A percentile compares a stretch with the other conserved stretches of the same genome.
Evolutionary conservation across 2,113 vertebrate species (phyloP).

Genomic region (Salminus brasiliensis): DNA sequence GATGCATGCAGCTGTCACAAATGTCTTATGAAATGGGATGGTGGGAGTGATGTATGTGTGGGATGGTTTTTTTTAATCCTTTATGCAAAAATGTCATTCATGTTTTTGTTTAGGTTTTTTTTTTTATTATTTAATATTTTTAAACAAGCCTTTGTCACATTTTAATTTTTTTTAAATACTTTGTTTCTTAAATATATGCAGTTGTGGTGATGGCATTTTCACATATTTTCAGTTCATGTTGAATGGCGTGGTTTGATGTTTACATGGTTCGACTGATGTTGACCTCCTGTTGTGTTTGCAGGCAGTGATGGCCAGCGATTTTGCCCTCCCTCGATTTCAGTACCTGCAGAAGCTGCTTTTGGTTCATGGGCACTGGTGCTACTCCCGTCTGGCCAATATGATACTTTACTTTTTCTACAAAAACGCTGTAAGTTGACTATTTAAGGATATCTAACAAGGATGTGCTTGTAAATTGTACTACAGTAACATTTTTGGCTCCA

Average conservation of each 20-base stretch:
- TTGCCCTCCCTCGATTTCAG: slow-evolving; percentile 90
- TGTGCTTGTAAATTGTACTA: not conserved
- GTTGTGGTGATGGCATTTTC: not conserved
- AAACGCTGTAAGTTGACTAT: slow-evolving; percentile 83
- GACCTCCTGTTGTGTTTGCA: slow-evolving; percentile 57
- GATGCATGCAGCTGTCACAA: slow-evolving; percentile 8
- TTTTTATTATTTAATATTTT: not conserved
- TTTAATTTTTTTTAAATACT: not conserved
- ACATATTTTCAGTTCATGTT: not conserved
- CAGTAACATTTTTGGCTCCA: not conserved
- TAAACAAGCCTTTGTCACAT: not conserved
- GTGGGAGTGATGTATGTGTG: slow-evolving; percentile 6
- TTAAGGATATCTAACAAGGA: not conserved
- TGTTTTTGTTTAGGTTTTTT: not conserved
- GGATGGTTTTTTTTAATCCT: not conserved
- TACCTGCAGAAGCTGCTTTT: slow-evolving; percentile 93
- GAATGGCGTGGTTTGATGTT: not conserved
- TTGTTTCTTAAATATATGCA: not conserved
- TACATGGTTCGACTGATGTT: not conserved
- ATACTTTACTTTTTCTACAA: slow-evolving; percentile 99
- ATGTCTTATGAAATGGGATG: slow-evolving; percentile 9
- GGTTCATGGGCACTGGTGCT: slow-evolving; percentile 98
- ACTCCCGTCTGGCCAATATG: slow-evolving; percentile 96
- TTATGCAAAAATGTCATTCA: slow-evolving; percentile 19
- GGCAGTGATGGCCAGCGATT: slow-evolving; percentile 99